These are phyloP conservation scores for Tricholauxania praeusta DNA, from an alignment of 2,888 invertebrate genomes.

Conservation along the genomic window DNA sequence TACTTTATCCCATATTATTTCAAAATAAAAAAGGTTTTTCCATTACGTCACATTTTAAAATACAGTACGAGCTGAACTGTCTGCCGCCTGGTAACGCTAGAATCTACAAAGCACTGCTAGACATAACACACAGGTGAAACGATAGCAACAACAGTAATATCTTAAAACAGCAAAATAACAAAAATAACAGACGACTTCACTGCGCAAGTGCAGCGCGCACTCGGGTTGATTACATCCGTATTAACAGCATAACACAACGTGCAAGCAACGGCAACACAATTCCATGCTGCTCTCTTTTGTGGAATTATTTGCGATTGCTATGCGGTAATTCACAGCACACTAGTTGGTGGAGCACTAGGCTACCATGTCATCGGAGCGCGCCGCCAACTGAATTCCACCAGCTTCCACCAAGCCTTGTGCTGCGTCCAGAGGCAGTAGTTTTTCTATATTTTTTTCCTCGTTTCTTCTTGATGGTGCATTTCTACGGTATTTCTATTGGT, in stretches of 20 bases:
- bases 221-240: slow-evolving; percentile 21
- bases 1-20: too few relatives aligned
- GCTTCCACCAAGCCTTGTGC: slow-evolving; percentile 31
- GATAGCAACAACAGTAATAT: background rate
- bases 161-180: too few relatives aligned
- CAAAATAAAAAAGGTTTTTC: too few relatives aligned
- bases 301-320: slow-evolving; percentile 22
- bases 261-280: slow-evolving; percentile 23
- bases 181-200: background rate
- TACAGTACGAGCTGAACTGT: slow-evolving; percentile 1
- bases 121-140: slow-evolving; percentile 29
- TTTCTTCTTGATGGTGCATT: too few relatives aligned
- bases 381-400: slow-evolving; percentile 32
- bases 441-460: background rate
- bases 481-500: too few relatives aligned
- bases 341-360: slow-evolving; percentile 50
- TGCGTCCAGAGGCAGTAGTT: background rate
- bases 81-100: too few relatives aligned
- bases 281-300: slow-evolving; percentile 21
- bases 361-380: slow-evolving; percentile 48
- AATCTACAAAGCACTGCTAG: slow-evolving; percentile 31
- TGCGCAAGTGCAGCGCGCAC: slow-evolving; percentile 6
- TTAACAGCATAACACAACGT: background rate
- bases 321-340: slow-evolving; percentile 39
- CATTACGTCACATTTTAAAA: too few relatives aligned